Percentiles rank a stretch among this genome's conserved stretches.
These are phyloP conservation scores for Cantharis rufa DNA, from an alignment of 2,888 invertebrate species.

Conservation along the genomic window DNA sequence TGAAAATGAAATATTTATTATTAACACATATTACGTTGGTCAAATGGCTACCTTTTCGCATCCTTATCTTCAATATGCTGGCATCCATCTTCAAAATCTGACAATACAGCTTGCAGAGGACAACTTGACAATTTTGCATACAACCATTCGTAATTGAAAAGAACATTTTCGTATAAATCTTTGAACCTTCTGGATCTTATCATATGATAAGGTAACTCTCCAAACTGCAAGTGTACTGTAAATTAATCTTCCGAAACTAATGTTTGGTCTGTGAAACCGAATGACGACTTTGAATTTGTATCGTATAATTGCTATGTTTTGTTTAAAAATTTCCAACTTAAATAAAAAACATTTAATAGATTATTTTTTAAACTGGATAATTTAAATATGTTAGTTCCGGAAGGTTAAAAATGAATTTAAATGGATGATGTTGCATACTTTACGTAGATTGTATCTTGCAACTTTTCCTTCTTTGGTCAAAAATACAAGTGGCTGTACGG, in stretches of 20 bases:
- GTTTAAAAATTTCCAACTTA: no score
- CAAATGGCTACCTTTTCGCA: slow-evolving; percentile 66
- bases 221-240: slow-evolving; percentile 66
- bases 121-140: slow-evolving; percentile 95
- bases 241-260: not conserved
- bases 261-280: no score
- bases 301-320: no score
- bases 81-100: slow-evolving; percentile 94
- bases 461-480: slow-evolving; percentile 87
- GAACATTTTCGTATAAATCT: slow-evolving; percentile 87
- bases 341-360: no score
- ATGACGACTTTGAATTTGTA: no score
- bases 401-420: not conserved
- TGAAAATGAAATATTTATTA: slow-evolving; percentile 36
- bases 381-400: no score
- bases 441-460: slow-evolving; percentile 90
- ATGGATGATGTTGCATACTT: slow-evolving; percentile 62
- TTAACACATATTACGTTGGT: not conserved
- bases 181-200: slow-evolving; percentile 88
- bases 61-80: slow-evolving; percentile 81
- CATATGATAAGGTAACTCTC: slow-evolving; percentile 93
- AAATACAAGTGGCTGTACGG: slow-evolving; percentile 90
- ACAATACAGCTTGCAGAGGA: slow-evolving; percentile 90
- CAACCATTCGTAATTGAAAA: slow-evolving; percentile 97
- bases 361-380: no score